Evolutionary conservation across 2,888 invertebrate genomes (phyloP), one percentile per base, ranked within the genome.

Genomic region (Pseudococcus longispinus): DNA sequence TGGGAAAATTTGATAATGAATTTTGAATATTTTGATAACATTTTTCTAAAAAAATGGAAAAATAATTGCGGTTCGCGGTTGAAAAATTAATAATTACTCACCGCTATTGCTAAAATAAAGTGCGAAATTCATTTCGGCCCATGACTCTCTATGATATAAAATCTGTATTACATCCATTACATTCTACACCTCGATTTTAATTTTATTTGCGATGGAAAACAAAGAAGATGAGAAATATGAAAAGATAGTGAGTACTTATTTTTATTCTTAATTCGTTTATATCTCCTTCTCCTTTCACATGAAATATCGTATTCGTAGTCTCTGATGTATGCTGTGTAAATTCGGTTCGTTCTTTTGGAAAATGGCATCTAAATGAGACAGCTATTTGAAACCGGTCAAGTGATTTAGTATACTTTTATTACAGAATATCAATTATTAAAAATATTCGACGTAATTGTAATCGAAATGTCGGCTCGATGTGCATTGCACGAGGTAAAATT

Each of bases 401-500:
- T 60, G 60, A 60, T 20, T 3, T 70, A 18, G 15, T 70, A 70
- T 26, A 9, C 5, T 70, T 70, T 70, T 15, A 70, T 70, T 70
- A 18, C 37, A 74, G 74, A 37, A 37, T 29, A 15, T 37, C 18
- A 18, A 18, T 74, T 70, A 3, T 23, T 70, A n/a, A 5, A 51
- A 51, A n/a, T 51, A 51, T n/a, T n/a, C 20, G 13, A 32, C 11
- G 9, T 4, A 37, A 74, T 37, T n/a, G 18, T 74, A 18, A 74
- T 8, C 29, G 15, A 74, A 74, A 74, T 74, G 74, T n/a, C 37
- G 1, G 74, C 74, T 74, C 74, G 74, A 32, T 26, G 32, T 37
- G 20, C 74, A n/a, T 74, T 74, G 37, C 8, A 74, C 29, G 74
- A 74, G 74, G 74, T 74, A 74, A 74, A 74, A 74, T 74, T n/a